Evolutionary conservation across 2,797 vertebrate genomes (phyloP).

Genomic region (Oryzias sinensis): DNA sequence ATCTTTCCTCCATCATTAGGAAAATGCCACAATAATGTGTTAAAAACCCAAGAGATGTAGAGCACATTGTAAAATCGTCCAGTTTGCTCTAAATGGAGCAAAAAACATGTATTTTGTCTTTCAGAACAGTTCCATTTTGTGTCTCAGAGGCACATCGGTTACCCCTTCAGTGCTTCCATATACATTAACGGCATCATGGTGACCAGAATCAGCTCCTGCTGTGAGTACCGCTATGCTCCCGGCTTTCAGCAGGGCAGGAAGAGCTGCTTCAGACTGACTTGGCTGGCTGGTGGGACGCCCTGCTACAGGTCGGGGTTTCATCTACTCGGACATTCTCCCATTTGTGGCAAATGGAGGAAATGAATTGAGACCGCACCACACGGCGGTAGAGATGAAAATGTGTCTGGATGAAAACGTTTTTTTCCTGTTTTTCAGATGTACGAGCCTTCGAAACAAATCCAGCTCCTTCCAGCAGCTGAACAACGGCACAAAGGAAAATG

Average conservation of each 20-base stretch:
- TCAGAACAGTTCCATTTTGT: conserved; percentile 80
- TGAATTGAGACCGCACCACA: conserved; percentile 31
- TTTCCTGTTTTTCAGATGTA: conserved; percentile 73
- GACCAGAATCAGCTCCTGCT: conserved; percentile 81
- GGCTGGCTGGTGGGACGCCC: conserved; percentile 78
- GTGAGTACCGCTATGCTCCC: conserved; percentile 80
- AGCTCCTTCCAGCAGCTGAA: conserved; percentile 72
- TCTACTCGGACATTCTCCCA: neutral
- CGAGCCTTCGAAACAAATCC: conserved; percentile 70
- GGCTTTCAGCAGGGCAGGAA: conserved; percentile 81
- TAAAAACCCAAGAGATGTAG: too few relatives aligned
- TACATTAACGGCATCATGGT: conserved; percentile 77
- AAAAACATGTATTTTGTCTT: neutral
- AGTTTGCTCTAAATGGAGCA: neutral
- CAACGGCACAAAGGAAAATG: conserved; percentile 62
- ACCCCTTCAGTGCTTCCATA: conserved; percentile 79
- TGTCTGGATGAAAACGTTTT: conserved; percentile 44
- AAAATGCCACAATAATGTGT: too few relatives aligned
- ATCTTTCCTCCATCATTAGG: too few relatives aligned
- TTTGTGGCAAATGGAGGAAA: conserved; percentile 6
- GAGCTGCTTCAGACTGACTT: conserved; percentile 77
- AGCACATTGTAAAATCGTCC: neutral
- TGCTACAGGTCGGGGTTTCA: conserved; percentile 75
- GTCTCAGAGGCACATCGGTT: conserved; percentile 79
- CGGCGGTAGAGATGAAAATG: conserved; percentile 24